phyloP scores from a whole-genome alignment of 2,797 vertebrate species.

The Lithobates sylvaticus region DNA sequence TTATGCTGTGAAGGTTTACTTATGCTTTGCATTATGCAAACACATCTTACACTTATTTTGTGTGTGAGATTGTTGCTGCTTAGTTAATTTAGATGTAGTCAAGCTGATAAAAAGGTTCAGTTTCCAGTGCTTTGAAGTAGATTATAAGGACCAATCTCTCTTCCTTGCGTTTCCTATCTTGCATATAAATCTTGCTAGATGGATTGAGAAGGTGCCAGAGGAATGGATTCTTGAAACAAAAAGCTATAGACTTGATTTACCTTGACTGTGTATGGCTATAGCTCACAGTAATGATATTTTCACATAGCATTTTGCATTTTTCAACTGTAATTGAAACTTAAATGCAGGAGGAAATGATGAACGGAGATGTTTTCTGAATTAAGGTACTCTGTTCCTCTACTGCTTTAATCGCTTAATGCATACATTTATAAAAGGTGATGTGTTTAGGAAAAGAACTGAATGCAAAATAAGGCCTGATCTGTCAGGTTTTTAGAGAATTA shows the following conservation, averaged over 20 bases:
- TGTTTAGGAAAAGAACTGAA: slow-evolving; percentile 38
- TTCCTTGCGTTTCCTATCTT: slow-evolving; percentile 70
- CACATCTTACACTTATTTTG: slow-evolving; percentile 52
- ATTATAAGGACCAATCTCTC: slow-evolving; percentile 69
- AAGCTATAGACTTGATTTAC: slow-evolving; percentile 68
- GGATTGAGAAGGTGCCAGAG: slow-evolving; percentile 67
- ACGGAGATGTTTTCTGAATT: slow-evolving; percentile 69
- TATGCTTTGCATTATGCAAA: slow-evolving; percentile 44
- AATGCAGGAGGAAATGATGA: slow-evolving; percentile 73
- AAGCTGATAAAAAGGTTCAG: slow-evolving; percentile 63
- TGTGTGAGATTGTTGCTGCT: slow-evolving; percentile 55
- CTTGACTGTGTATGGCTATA: slow-evolving; percentile 64
- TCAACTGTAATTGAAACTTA: slow-evolving; percentile 70
- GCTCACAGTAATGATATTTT: slow-evolving; percentile 69
- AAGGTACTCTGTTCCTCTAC: slow-evolving; percentile 66
- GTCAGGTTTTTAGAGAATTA: slow-evolving; percentile 54
- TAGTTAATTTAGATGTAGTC: slow-evolving; percentile 64
- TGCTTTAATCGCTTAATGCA: slow-evolving; percentile 63
- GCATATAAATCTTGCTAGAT: slow-evolving; percentile 64
- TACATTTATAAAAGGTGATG: slow-evolving; percentile 55
- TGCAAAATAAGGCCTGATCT: slow-evolving; percentile 41
- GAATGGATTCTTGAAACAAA: slow-evolving; percentile 66
- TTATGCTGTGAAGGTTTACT: slow-evolving; percentile 12
- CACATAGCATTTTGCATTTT: slow-evolving; percentile 69
- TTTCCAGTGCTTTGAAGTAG: slow-evolving; percentile 65